Conservation (phyloP, 2,113 vertebrate genomes). For the Arizona elegans region DNA sequence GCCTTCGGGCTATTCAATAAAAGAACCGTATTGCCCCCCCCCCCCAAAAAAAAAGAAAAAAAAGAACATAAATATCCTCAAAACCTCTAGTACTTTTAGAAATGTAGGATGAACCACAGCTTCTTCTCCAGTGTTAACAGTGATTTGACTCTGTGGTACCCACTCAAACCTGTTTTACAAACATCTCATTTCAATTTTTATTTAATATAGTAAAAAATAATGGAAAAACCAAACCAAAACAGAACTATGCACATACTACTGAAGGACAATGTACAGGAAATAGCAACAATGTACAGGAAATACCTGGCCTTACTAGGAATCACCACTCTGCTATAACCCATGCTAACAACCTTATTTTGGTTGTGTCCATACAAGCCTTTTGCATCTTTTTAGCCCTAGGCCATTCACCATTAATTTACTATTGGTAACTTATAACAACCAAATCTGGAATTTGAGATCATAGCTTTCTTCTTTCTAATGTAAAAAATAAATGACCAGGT, state of each 20-base stretch:
- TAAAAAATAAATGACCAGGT: slow-evolving; percentile 30
- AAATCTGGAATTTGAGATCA: slow-evolving; percentile 62
- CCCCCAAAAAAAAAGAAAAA: too few species aligned
- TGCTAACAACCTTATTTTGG: neutral
- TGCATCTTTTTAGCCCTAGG: neutral
- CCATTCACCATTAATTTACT: neutral
- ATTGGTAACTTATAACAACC: neutral
- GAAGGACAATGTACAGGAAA: neutral
- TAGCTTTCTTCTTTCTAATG: slow-evolving; percentile 46
- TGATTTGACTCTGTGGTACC: neutral
- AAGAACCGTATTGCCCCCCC: too few species aligned
- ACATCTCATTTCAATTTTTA: neutral
- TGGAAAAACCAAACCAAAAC: neutral
- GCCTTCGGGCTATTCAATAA: too few species aligned
- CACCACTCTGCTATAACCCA: neutral
- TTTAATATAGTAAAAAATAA: neutral
- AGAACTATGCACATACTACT: neutral
- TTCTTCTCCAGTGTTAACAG: neutral
- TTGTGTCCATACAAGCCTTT: neutral
- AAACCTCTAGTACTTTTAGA: neutral
- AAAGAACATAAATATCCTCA: neutral
- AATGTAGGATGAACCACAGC: neutral
- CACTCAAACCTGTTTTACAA: neutral
- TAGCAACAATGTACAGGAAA: neutral
- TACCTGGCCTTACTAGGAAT: neutral